These are phyloP conservation scores for Druceiella hillmani DNA, from an alignment of 2,888 invertebrate species.

Conservation along the genomic window DNA sequence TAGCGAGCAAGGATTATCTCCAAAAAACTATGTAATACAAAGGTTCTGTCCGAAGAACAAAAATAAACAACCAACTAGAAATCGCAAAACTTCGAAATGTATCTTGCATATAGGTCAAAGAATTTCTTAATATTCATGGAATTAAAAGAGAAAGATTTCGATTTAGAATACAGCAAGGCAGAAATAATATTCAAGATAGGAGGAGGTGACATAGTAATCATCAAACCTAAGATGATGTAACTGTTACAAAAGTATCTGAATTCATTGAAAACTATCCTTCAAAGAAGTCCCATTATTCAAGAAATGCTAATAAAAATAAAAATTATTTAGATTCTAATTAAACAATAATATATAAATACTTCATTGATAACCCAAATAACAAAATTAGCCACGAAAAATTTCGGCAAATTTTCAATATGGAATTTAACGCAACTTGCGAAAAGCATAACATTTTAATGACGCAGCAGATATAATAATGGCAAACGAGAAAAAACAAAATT, in stretches of 20 bases:
- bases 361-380: conserved; percentile 7
- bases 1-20: no score
- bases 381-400: conserved; percentile 14
- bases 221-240: no score
- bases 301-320: conserved; percentile 6
- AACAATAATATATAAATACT: conserved; percentile 5
- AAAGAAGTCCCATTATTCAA: conserved; percentile 9
- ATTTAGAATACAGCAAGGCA: conserved; percentile 4
- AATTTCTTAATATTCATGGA: conserved; percentile 3
- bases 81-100: no score
- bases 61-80: no score
- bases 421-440: conserved; percentile 19
- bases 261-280: conserved; percentile 2
- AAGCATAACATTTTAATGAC: no score
- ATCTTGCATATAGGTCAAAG: background rate
- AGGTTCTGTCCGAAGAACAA: no score
- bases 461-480: no score
- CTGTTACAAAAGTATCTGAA: no score
- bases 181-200: conserved; percentile 8
- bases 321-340: conserved; percentile 3
- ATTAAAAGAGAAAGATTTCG: conserved; percentile 9
- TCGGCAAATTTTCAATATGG: conserved; percentile 16
- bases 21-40: no score
- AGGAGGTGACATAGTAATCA: no score
- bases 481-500: no score